Base-by-base conservation (phyloP, 2,888 invertebrate species). In the Dromius quadrimaculatus region DNA sequence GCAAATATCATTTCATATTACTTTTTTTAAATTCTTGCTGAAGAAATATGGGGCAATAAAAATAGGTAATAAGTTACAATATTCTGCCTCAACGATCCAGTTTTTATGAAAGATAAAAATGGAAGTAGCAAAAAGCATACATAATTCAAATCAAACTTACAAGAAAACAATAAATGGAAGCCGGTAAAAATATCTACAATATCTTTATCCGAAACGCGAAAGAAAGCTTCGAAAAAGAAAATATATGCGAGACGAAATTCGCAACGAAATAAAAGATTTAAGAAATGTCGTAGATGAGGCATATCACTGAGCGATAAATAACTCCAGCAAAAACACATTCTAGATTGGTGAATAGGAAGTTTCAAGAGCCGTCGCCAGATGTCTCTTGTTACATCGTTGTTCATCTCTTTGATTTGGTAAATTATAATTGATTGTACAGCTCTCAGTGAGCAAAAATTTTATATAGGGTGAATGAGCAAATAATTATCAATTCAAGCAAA, bases 231-330 rank as follows among this genome's bases (percentile, higher is more conserved):
- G 38, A 62, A 62, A 62, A 38, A 62, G 36, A 11, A 62, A 62
- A 62, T 62, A 62, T 62, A 62, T 62, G 38, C 62, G 62, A 38
- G 41, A 62, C 62, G 23, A 62, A 41, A 62, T 20, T 43, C 43
- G 13, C 43, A 45, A 17, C 62, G 38, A 23, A 63, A 63, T 17
- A 63, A 64, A 47, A 64, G 28, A 28, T 45, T 47, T 32, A 47
- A 32, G 36, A 32, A 64, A 64, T 22, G 64, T 34, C 47, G 36
- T 36, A 28, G 64, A 64, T 64, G 64, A 64, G 47, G 32, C 64
- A 32, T 64, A 64, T 63, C 63, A 63, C 28, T 9, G 36, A 19
- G 22, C 63, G 45, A 63, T 64, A 64, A 64, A 64, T 64, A 64
- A 64, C 64, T 45, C 20, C 11, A 22, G 32, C 23, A 50, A 59